Conservation (phyloP, 2,113 vertebrate species). For the Leucopsar rothschildi region DNA sequence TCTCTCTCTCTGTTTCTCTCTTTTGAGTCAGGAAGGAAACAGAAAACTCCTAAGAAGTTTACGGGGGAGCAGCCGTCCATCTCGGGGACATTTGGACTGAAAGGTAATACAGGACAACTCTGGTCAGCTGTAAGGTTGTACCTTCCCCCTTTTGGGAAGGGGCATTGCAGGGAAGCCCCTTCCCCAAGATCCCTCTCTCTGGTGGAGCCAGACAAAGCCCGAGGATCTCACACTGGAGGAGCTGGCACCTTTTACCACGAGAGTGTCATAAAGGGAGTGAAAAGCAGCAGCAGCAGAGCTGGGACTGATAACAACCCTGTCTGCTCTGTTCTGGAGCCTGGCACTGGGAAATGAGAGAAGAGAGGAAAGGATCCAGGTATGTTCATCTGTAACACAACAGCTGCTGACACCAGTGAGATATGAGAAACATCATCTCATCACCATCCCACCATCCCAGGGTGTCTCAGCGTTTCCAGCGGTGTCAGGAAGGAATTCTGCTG, state of each 20-base stretch:
- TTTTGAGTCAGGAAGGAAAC: conserved; percentile 97
- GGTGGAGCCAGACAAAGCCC: not conserved
- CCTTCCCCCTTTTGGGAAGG: not conserved
- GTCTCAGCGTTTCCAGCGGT: not conserved
- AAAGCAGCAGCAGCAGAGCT: not conserved
- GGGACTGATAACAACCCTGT: not conserved
- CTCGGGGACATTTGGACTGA: conserved; percentile 94
- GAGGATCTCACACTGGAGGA: not conserved
- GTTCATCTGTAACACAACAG: not conserved
- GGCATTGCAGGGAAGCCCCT: not conserved
- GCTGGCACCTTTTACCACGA: not conserved
- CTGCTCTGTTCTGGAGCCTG: not conserved
- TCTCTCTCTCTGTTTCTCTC: conserved; percentile 71
- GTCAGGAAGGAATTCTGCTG: not conserved
- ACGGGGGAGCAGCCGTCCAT: conserved; percentile 97
- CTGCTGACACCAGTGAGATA: not conserved
- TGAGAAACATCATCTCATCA: not conserved
- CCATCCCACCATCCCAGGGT: not conserved
- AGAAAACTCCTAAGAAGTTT: conserved; percentile 99
- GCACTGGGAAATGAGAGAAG: not conserved
- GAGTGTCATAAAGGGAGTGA: not conserved
- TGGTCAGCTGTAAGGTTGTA: not conserved
- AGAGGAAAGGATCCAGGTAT: not conserved
- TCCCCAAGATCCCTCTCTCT: not conserved
- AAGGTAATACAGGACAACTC: conserved; percentile 75